phyloP scores from a whole-genome alignment of 2,888 invertebrate genomes.

The Eurois occulta region DNA sequence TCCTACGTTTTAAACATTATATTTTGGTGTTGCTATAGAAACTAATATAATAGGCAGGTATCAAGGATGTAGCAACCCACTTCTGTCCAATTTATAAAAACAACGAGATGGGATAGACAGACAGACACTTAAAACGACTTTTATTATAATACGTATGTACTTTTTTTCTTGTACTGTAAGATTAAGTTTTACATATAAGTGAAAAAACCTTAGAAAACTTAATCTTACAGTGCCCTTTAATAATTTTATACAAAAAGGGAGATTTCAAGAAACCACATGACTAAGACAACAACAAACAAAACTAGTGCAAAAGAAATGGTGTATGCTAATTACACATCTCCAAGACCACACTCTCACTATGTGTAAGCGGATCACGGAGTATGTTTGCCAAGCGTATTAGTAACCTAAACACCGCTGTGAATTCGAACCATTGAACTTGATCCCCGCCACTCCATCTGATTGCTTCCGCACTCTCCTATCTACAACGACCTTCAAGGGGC shows the following conservation, averaged over 20 bases:
- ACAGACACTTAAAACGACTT: no score
- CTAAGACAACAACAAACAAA: neutral
- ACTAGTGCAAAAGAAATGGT: slow-evolving; percentile 34
- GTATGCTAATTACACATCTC: slow-evolving; percentile 67
- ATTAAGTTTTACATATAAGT: no score
- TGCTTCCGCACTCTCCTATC: slow-evolving; percentile 46
- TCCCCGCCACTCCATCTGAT: slow-evolving; percentile 61
- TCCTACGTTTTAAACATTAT: neutral
- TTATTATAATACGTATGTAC: no score
- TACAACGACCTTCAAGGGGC: slow-evolving; percentile 42
- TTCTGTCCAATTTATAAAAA: neutral
- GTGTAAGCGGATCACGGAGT: slow-evolving; percentile 81
- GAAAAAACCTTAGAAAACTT: neutral
- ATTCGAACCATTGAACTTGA: slow-evolving; percentile 72
- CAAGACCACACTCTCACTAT: slow-evolving; percentile 68
- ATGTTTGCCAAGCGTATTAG: slow-evolving; percentile 83
- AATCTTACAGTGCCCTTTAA: neutral
- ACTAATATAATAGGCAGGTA: neutral
- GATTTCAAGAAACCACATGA: neutral
- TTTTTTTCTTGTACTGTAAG: no score
- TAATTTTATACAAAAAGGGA: neutral
- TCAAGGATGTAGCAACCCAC: neutral
- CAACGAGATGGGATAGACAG: no score
- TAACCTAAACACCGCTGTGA: slow-evolving; percentile 80
- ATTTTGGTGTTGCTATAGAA: slow-evolving; percentile 4